Base-by-base conservation (phyloP, 2,888 invertebrate species). In the Lissocephala sabroskyi region DNA sequence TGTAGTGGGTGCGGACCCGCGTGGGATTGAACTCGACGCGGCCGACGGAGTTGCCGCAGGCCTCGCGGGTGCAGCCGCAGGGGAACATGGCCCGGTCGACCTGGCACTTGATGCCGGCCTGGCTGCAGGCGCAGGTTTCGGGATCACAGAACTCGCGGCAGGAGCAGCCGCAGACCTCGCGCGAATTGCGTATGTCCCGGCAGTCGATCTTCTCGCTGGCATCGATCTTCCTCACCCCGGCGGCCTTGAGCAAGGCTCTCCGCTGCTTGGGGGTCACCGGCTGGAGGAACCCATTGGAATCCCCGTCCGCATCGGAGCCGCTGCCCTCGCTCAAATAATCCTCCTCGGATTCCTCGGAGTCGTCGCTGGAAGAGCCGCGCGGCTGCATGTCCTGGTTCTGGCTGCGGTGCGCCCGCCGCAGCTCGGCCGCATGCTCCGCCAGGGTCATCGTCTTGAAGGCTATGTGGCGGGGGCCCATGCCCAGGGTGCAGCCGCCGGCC, bases 21-120 rank as follows among this genome's bases (percentile, higher is more conserved):
- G 95, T 91, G 0, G 97, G 97, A 84, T 97, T 97, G 82, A 98
- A 98, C 84, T 98, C 98, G 59, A 98, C 94, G 57, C 98, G 89
- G 3, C 98, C 98, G 37, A 92, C 89, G 0, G 92, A 91, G 83
- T 98, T 98, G 53, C 91, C 92, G 85, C 98, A 98, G 40, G 96
- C 95, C 75, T 97, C 97, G 65, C 95, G 91, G 1, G 94, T 92
- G 85, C 98, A 98, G 9, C 97, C 97, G 84, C 98, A 98, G 0
- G 98, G 98, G 82, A 98, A 98, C 80, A 95, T 96, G 53, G 95
- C 88, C 54, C 98, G 89, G 85, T 98, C 98, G 45, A 98, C 97
- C 88, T 89, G 73, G 28, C 98, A 98, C 86, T 97, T 96, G 63
- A 98, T 98, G 55, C 96, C 97, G 36, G 94, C 94, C 80, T 93